Evolutionary conservation across 2,888 invertebrate genomes (phyloP), one percentile per base, ranked within the genome.

Genomic region (Drosophila prolongata): DNA sequence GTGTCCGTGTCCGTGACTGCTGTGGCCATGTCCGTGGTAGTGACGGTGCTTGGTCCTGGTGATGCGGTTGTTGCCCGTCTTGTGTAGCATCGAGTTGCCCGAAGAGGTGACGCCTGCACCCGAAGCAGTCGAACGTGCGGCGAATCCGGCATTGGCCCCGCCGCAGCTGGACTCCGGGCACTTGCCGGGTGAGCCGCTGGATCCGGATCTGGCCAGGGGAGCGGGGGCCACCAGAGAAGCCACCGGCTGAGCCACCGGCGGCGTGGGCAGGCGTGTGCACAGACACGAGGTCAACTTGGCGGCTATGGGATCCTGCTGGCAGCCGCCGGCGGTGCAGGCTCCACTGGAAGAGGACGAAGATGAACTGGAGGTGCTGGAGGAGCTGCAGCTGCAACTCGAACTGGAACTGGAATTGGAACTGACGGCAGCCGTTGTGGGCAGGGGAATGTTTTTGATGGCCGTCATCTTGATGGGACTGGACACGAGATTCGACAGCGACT

Each of bases 401-500:
- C 35, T 37, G 14, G 19, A 38, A 35, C 3, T 38, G 53, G 60
- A 35, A 14, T 30, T 42, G 19, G 59, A 47, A 30, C 34, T 53
- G 50, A 14, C 16, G 24, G 50, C 43, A 13, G 62, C 13, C 35
- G 37, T 58, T 24, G 19, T 44, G 43, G 69, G 50, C 66, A 58
- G 72, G 77, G 88, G 89, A 90, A 92, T 89, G 87, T 90, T 89
- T 78, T 91, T 90, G 69, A 91, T 88, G 73, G 91, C 78, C 55
- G 91, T 90, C 44, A 92, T 91, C 79, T 92, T 92, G 11, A 91
- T 79, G 93, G 94, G 93, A 93, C 94, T 89, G 66, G 94, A 94
- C 66, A 94, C 94, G 85, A 94, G 92, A 91, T 94, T 94, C 55
- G 95, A 95, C 70, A 95, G 91, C 61, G 94, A 95, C 90, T 94